Base-by-base conservation (phyloP, 2,797 vertebrate species). In the Neosalanx taihuensis region DNA sequence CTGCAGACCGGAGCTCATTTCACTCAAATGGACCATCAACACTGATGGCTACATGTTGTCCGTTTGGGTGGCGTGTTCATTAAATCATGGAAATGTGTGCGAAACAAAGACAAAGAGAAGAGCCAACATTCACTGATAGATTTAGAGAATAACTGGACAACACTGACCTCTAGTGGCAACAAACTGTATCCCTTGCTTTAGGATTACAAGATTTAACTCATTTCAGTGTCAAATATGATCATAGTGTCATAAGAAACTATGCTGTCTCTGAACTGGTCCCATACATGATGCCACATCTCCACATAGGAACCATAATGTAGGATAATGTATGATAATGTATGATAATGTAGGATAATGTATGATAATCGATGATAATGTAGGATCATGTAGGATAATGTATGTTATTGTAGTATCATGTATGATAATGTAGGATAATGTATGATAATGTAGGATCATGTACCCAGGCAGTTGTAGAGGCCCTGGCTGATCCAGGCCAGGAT, bases 401-500 rank as follows among this genome's bases (percentile, higher is more conserved):
- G 23, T 1, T 26, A 1, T 1, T 26, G 23, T 26, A 26, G 23
- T n/a, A n/a, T 26, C 23, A 26, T 26, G 23, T 26, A 26, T 1
- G 23, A 26, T 26, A 1, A 26, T 26, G 23, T 26, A 26, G 23
- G 23, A 26, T 26, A 1, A 26, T 26, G 23, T 26, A 26, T 1
- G 23, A 26, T 26, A 1, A 26, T 26, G 23, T 26, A 26, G 23
- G 23, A 26, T 26, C 23, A 26, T 26, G 3, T 86, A 99, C 96
- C 96, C 83, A 98, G 93, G 89, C 96, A 97, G 89, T 91, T 86
- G 85, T 97, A 99, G 76, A 98, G 94, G 80, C 96, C 95, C 85
- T 98, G 96, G 86, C 96, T 98, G 87, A 98, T 97, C 97, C 97
- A 95, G 5, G 96, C 97, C 79, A 98, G 92, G 89, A 98, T 98